These are phyloP conservation scores for Marmota flaviventris DNA, from an alignment of 2,113 vertebrate genomes.

Conservation along the genomic window DNA sequence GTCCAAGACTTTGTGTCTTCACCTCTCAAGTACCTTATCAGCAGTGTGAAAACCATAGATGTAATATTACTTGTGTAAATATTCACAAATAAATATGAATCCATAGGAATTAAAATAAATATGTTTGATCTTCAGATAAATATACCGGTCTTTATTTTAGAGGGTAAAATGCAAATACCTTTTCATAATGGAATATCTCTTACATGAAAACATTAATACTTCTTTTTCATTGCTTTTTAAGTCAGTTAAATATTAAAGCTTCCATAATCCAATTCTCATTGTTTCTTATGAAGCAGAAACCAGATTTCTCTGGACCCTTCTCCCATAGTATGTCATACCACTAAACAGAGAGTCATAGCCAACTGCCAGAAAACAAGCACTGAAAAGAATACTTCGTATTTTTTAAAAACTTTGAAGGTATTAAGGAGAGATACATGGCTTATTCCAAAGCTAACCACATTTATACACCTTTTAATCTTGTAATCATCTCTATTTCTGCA, in stretches of 20 bases:
- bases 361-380: not conserved
- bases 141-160: not conserved
- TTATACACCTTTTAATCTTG: not conserved
- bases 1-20: not conserved
- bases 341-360: not conserved
- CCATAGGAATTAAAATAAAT: not conserved
- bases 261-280: not conserved
- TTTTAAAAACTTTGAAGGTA: conserved; percentile 4
- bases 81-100: conserved; percentile 9
- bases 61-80: not conserved
- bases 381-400: not conserved
- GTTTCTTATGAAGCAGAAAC: not conserved
- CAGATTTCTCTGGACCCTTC: not conserved
- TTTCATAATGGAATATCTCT: not conserved
- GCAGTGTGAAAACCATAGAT: not conserved
- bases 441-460: not conserved
- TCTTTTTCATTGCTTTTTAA: not conserved
- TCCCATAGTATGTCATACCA: not conserved
- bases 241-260: not conserved
- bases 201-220: not conserved
- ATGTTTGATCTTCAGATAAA: not conserved
- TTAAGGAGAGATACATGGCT: not conserved
- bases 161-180: not conserved
- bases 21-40: not conserved
- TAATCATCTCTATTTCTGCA: not conserved